phyloP scores from a whole-genome alignment of 2,888 invertebrate species.

The Diachrysia chrysitis region DNA sequence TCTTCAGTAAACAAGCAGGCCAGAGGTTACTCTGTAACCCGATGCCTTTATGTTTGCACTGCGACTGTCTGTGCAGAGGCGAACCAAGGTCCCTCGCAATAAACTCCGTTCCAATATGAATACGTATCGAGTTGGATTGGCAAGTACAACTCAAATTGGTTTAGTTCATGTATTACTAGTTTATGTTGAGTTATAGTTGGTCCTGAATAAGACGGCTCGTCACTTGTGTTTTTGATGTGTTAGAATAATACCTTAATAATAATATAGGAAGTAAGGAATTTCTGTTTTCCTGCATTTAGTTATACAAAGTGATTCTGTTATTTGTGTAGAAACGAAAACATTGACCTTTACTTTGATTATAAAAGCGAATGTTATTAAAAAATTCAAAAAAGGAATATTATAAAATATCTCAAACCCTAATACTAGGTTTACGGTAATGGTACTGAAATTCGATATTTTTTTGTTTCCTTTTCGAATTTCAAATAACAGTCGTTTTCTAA shows the following conservation, averaged over 20 bases:
- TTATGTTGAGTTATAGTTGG: background rate
- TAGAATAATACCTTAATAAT: background rate
- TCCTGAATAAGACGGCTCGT: background rate
- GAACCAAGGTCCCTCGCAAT: conserved; percentile 18
- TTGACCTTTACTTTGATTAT: no score
- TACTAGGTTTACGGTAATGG: no score
- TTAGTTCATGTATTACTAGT: background rate
- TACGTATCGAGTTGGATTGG: background rate
- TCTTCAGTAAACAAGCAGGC: conserved; percentile 30
- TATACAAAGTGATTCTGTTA: no score
- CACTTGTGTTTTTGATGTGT: background rate
- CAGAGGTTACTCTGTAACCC: conserved; percentile 31
- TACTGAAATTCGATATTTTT: no score
- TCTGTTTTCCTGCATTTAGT: no score
- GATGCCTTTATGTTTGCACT: conserved; percentile 38
- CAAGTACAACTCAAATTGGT: conserved; percentile 6
- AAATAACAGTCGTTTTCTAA: no score
- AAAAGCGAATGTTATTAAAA: no score
- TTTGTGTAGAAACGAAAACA: no score
- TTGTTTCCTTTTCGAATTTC: no score
- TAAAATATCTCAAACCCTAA: no score
- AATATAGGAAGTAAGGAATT: no score
- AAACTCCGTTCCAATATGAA: background rate
- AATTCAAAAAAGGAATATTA: no score
- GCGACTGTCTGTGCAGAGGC: conserved; percentile 13